Conservation (phyloP, 1,140 invertebrate species). For the Heliothis virescens region DNA sequence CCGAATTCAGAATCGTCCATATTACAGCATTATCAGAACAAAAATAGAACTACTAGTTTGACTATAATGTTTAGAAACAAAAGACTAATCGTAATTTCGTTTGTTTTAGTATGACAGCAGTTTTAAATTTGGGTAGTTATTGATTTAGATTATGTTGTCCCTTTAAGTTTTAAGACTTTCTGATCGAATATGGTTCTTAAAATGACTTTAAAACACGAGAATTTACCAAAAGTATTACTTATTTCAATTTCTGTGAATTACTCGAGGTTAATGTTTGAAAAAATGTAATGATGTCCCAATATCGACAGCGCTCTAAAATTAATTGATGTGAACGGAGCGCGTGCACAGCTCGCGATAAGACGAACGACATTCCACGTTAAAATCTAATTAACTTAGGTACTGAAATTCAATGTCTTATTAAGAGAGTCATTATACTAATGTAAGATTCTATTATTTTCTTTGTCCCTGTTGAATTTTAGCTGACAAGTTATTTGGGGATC, state of each 20-base stretch:
- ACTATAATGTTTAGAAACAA: too few relatives aligned
- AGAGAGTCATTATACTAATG: not conserved
- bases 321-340: constrained; percentile 10
- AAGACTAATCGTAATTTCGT: too few relatives aligned
- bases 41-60: too few relatives aligned
- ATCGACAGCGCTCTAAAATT: constrained; percentile 16
- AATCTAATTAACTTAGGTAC: constrained; percentile 2
- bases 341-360: constrained; percentile 32
- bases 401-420: not conserved
- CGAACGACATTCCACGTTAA: constrained; percentile 3
- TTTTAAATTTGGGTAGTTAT: too few relatives aligned
- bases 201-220: too few relatives aligned
- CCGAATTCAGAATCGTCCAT: not conserved
- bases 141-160: too few relatives aligned
- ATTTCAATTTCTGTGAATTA: not conserved
- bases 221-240: not conserved
- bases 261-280: not conserved
- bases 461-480: too few relatives aligned
- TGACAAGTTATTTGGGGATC: too few relatives aligned
- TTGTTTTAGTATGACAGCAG: too few relatives aligned
- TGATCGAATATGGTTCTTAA: too few relatives aligned
- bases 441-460: not conserved
- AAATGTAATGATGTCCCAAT: constrained; percentile 19
- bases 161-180: too few relatives aligned
- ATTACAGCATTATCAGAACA: too few relatives aligned